These are phyloP conservation scores for Dynastes maya DNA, from an alignment of 2,888 invertebrate genomes.

Conservation along the genomic window DNA sequence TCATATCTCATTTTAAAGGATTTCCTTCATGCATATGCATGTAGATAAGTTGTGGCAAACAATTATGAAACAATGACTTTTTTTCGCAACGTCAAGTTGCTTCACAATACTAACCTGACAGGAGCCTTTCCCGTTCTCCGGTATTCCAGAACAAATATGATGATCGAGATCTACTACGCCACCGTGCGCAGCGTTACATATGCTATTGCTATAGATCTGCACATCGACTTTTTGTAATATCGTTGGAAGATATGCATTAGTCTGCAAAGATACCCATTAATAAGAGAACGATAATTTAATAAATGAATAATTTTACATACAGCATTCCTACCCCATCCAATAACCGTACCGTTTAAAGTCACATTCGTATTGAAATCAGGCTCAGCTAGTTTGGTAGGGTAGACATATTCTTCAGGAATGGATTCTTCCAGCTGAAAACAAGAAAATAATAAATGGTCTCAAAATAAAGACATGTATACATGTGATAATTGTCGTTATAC, in stretches of 20 bases:
- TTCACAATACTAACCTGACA: slow-evolving; percentile 63
- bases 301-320: slow-evolving; percentile 30
- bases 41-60: too few species aligned
- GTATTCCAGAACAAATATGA: slow-evolving; percentile 70
- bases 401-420: slow-evolving; percentile 47
- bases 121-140: slow-evolving; percentile 70
- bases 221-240: slow-evolving; percentile 68
- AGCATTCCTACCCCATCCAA: slow-evolving; percentile 47
- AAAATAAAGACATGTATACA: not conserved
- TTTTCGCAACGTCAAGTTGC: too few species aligned
- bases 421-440: slow-evolving; percentile 28
- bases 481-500: too few species aligned
- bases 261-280: slow-evolving; percentile 58
- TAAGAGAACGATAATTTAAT: not conserved
- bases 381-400: slow-evolving; percentile 45
- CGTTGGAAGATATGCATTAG: slow-evolving; percentile 64
- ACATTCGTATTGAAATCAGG: slow-evolving; percentile 33
- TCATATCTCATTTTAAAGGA: too few species aligned
- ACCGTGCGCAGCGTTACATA: slow-evolving; percentile 65
- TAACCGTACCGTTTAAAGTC: slow-evolving; percentile 35
- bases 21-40: too few species aligned
- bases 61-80: too few species aligned
- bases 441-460: not conserved
- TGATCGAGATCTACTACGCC: slow-evolving; percentile 60
- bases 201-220: slow-evolving; percentile 66